Percentiles rank a stretch among this genome's conserved stretches.
phyloP scores from a whole-genome alignment of 23 tunicate genomes.

The Ciona savignyi region DNA sequence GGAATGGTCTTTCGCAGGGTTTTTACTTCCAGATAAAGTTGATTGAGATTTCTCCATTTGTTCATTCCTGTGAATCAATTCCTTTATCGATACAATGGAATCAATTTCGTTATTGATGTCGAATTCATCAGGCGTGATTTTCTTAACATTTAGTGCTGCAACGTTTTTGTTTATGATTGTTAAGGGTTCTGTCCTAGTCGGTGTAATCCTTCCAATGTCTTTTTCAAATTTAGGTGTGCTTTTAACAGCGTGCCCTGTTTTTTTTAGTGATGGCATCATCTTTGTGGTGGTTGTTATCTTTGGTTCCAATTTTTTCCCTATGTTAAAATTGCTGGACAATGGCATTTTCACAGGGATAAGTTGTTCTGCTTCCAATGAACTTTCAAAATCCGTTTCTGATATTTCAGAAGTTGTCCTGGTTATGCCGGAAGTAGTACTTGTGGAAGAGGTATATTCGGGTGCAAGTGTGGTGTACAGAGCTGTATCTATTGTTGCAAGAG shows the following conservation, averaged over 20 bases:
- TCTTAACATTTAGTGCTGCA: too few relatives aligned
- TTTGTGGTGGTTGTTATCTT: background rate
- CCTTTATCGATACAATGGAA: too few relatives aligned
- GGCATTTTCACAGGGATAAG: background rate
- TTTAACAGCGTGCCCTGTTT: too few relatives aligned
- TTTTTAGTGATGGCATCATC: background rate
- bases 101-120: too few relatives aligned
- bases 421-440: background rate
- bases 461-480: background rate
- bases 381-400: background rate
- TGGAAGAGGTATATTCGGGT: background rate
- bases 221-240: too few relatives aligned
- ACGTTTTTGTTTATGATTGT: too few relatives aligned
- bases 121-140: too few relatives aligned
- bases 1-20: too few relatives aligned
- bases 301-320: background rate
- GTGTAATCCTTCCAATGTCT: too few relatives aligned
- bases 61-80: too few relatives aligned
- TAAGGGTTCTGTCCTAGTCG: too few relatives aligned
- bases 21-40: background rate
- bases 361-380: background rate
- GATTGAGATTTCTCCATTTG: background rate
- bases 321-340: background rate
- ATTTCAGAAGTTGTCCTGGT: background rate
- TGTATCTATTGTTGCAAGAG: background rate